A percentile compares a stretch with the other conserved stretches of the same genome.
phyloP scores from a whole-genome alignment of 2,113 vertebrate genomes.

The Rhinolophus sinicus region DNA sequence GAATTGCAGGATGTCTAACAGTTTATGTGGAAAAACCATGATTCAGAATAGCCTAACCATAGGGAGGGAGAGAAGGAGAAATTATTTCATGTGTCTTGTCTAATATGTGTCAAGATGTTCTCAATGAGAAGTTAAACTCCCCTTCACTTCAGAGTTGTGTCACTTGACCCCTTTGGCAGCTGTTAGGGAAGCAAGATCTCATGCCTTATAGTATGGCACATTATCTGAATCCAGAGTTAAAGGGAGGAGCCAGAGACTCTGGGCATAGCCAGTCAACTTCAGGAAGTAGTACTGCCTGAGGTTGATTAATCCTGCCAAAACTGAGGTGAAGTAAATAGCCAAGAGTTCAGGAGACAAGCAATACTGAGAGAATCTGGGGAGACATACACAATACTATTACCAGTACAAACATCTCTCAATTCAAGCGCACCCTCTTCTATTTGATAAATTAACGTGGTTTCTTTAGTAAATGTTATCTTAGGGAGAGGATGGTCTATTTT shows the following conservation, averaged over 20 bases:
- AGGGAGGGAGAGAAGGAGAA: neutral
- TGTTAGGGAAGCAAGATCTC: neutral
- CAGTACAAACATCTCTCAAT: neutral
- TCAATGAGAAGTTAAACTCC: neutral
- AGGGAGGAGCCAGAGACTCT: neutral
- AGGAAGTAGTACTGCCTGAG: neutral
- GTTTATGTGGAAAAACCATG: neutral
- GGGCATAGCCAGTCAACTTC: neutral
- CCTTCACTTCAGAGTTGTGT: neutral
- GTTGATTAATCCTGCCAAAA: neutral
- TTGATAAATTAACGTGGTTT: neutral
- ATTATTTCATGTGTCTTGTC: neutral
- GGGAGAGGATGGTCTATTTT: neutral
- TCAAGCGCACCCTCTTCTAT: neutral
- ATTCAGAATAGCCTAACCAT: neutral
- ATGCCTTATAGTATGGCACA: neutral
- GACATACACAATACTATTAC: neutral
- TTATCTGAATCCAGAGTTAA: constrained; percentile 27
- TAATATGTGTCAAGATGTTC: neutral
- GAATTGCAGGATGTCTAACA: neutral
- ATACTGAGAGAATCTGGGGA: neutral
- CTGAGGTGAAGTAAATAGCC: neutral
- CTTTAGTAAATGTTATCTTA: neutral
- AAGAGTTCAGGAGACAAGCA: neutral
- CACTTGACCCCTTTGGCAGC: neutral